Base-by-base conservation (phyloP, 1,140 invertebrate genomes). In the Musca vetustissima region DNA sequence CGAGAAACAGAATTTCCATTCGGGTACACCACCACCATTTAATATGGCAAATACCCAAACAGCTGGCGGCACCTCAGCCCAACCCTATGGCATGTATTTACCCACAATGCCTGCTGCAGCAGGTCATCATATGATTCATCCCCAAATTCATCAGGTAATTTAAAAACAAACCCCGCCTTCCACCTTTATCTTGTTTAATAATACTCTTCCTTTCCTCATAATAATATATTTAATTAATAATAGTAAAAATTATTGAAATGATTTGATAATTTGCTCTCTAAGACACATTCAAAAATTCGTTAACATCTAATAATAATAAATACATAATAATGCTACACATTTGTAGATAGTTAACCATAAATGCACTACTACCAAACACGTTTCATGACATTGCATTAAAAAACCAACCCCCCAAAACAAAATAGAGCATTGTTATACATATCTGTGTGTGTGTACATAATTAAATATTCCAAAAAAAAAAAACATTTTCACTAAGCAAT, bases 1-100 rank as follows among this genome's bases (percentile, higher is more conserved):
- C 80, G 92, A 94, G 70, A 94, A 94, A 84, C 90, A 92, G 80
- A 90, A 89, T 75, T 93, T 93, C 84, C 92, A 93, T 81, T 91
- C 91, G 57, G 91, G 89, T 65, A 93, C 92, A 47, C 92, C 92
- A 24, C 92, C 92, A 28, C 92, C 92, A 36, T 93, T 93, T 80
- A 89, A 89, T 68, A 81, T 93, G 73, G 86, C 89, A 32, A 89
- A 89, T 49, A 91, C 86, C 71, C 91, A 92, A 76, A 90, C 87
- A 72, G 89, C 90, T 64, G 89, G 89, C 28, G 85, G 91, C 72
- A 88, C 87, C 13, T 90, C 90, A 15, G 87, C 87, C 73, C 88
- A 87, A 70, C 88, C 88, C 3, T 87, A 86, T 49, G 88, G 86
- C 73, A 85, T 91, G 77, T 93, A 90, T 83, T 89, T 93, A 76